These are phyloP conservation scores for Porites cylindrica DNA, from an alignment of 92 coral and sea anemone genomes.

Conservation along the genomic window DNA sequence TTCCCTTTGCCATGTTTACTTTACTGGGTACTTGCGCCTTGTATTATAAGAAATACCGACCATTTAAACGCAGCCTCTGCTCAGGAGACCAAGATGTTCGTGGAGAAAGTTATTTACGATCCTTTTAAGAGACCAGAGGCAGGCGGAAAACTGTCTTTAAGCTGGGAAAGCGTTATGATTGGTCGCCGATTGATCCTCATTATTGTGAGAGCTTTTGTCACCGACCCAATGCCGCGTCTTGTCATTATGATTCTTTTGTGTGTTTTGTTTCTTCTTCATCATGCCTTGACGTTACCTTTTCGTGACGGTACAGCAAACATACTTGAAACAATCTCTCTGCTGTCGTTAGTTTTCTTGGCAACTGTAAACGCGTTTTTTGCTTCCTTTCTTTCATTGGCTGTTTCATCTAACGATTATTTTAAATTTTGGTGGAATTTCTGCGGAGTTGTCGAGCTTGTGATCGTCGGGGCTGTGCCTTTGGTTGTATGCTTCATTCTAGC, in stretches of 20 bases:
- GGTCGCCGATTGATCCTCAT: conserved; percentile 64
- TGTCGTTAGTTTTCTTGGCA: conserved; percentile 39
- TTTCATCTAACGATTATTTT: conserved; percentile 39
- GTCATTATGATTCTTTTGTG: conserved; percentile 43
- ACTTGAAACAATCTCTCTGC: conserved; percentile 54
- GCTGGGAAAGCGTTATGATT: conserved; percentile 69
- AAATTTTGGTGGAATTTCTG: not conserved
- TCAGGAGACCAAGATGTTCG: too few relatives aligned
- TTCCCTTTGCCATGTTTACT: too few relatives aligned
- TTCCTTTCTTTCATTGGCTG: conserved; percentile 36
- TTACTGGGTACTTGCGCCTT: too few relatives aligned
- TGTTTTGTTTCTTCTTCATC: conserved; percentile 61
- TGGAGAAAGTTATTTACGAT: too few relatives aligned
- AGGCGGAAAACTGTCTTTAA: conserved; percentile 3
- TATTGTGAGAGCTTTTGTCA: conserved; percentile 23
- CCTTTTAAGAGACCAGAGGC: not conserved
- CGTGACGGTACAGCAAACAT: conserved; percentile 46
- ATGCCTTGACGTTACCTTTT: conserved; percentile 30
- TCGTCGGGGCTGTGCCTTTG: too few relatives aligned
- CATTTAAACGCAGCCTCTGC: too few relatives aligned
- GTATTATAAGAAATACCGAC: too few relatives aligned
- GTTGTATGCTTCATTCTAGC: too few relatives aligned
- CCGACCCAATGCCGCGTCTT: conserved; percentile 48
- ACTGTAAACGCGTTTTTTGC: conserved; percentile 51
- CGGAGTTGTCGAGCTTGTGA: too few relatives aligned